These are phyloP conservation scores for Atlantisia rogersi DNA, from an alignment of 2,113 vertebrate genomes.

Conservation along the genomic window DNA sequence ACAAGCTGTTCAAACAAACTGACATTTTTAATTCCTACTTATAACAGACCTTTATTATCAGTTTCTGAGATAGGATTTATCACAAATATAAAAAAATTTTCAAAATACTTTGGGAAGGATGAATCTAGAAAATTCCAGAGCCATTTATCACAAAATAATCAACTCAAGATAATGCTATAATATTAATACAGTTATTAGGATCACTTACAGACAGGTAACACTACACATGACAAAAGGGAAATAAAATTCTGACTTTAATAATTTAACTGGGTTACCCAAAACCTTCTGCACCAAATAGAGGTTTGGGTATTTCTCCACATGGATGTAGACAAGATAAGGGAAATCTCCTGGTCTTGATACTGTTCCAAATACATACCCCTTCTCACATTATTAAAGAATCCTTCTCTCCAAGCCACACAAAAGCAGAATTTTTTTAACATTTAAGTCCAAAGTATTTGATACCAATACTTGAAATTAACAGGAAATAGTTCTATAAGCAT, in stretches of 20 bases:
- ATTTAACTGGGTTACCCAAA: not conserved
- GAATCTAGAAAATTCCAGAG: not conserved
- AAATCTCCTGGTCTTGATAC: not conserved
- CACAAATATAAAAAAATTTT: slow-evolving; percentile 46
- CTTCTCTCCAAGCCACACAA: not conserved
- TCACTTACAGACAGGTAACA: not conserved
- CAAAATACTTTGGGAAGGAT: not conserved
- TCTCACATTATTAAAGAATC: not conserved
- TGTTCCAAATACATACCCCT: not conserved
- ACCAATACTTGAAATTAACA: not conserved
- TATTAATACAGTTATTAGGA: not conserved
- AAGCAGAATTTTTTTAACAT: not conserved
- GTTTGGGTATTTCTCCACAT: not conserved
- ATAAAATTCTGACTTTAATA: not conserved
- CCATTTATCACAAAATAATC: not conserved
- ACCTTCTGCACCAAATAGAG: not conserved
- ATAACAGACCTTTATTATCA: slow-evolving; percentile 70
- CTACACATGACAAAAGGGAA: not conserved
- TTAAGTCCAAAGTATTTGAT: not conserved
- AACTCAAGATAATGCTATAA: not conserved
- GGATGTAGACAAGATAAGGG: not conserved
- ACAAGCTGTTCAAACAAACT: slow-evolving; percentile 82
- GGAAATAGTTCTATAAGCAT: not conserved
- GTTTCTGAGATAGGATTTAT: slow-evolving; percentile 65
- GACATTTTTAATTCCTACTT: slow-evolving; percentile 79